These are phyloP conservation scores for Kryptolebias marmoratus DNA, from an alignment of 2,113 vertebrate genomes.

Conservation along the genomic window DNA sequence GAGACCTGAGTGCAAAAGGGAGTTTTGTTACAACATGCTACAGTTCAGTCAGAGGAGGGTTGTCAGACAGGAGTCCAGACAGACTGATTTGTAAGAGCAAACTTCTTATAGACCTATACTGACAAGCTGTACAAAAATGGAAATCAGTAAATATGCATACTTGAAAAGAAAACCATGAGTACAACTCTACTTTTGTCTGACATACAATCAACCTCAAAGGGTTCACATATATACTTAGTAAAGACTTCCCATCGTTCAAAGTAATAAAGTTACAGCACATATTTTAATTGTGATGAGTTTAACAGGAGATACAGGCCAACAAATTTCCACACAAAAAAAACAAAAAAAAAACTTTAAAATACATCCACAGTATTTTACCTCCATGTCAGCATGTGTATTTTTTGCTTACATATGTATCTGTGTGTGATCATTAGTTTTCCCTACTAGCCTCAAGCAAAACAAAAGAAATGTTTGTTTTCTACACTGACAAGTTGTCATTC, in stretches of 20 bases:
- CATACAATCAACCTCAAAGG: neutral
- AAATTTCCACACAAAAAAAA: constrained; percentile 13
- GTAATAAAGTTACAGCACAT: constrained; percentile 3
- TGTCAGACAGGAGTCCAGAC: constrained; percentile 34
- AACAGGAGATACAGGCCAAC: constrained; percentile 14
- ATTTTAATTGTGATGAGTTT: constrained; percentile 4
- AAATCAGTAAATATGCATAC: neutral
- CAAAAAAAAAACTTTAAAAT: too few species aligned
- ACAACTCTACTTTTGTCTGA: neutral
- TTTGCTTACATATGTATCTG: constrained; percentile 1
- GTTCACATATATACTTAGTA: neutral
- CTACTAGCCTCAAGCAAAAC: constrained; percentile 66
- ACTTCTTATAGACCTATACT: constrained; percentile 30
- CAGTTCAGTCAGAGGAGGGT: constrained; percentile 30
- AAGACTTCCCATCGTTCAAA: neutral
- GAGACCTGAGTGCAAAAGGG: constrained; percentile 52
- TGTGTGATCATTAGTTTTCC: constrained; percentile 65
- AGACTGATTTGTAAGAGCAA: constrained; percentile 25
- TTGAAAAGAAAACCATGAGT: neutral
- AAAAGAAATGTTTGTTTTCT: constrained; percentile 68
- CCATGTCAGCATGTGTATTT: constrained; percentile 13
- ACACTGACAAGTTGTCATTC: constrained; percentile 82
- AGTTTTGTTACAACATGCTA: constrained; percentile 55
- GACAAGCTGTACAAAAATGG: constrained; percentile 33
- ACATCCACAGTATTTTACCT: neutral